Evolutionary conservation across 37 sponge, comb jelly and placozoan species (phyloP).

Genomic region (Axinella damicornis): DNA sequence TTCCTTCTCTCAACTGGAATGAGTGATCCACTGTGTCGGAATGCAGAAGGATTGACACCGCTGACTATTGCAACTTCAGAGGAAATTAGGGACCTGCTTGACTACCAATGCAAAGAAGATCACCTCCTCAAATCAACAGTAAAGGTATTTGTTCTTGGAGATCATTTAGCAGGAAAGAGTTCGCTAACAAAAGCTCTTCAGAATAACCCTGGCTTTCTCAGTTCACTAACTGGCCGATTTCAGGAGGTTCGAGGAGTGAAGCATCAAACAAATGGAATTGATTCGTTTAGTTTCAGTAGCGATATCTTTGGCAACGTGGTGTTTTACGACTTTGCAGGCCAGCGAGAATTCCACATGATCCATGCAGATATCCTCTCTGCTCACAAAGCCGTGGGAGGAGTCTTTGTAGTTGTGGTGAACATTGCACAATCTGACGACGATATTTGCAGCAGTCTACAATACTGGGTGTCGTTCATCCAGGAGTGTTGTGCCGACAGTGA

Average conservation of each 20-base stretch:
- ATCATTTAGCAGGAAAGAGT: constrained; percentile 42
- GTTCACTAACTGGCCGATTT: background rate
- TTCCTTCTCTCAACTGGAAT: background rate
- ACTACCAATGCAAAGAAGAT: too few species aligned
- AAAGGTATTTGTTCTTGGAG: constrained; percentile 23
- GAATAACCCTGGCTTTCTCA: background rate
- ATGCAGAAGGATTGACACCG: background rate
- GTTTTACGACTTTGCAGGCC: constrained; percentile 48
- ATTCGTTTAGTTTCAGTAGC: constrained; percentile 1
- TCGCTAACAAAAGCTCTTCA: constrained; percentile 36
- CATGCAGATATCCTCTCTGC: background rate
- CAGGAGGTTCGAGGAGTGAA: background rate
- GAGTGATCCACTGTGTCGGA: background rate
- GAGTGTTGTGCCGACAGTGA: background rate
- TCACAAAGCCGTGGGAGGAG: background rate
- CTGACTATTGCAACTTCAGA: background rate
- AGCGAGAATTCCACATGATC: constrained; percentile 25
- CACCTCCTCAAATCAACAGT: background rate
- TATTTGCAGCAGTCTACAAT: background rate
- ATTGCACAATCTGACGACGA: constrained; percentile 23
- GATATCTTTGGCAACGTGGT: constrained; percentile 14
- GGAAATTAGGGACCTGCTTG: too few species aligned
- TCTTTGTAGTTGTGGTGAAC: constrained; percentile 30
- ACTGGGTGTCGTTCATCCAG: constrained; percentile 30
- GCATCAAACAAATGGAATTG: constrained; percentile 34